Base-by-base conservation (phyloP, 1,140 invertebrate genomes). In the Sinella curviseta region DNA sequence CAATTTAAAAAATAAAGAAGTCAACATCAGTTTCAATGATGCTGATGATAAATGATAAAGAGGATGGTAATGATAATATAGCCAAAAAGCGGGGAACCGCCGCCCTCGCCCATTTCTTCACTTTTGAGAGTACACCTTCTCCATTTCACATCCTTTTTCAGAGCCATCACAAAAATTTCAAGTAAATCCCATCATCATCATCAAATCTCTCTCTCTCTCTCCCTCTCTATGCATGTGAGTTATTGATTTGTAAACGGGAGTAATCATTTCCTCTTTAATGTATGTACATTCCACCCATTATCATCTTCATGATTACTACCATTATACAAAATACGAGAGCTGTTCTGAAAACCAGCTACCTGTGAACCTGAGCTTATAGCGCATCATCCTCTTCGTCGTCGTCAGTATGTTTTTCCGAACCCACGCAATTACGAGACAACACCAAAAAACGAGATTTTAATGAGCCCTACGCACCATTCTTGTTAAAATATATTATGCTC, bases 171-270 rank as follows among this genome's bases (percentile, higher is more conserved):
- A 48, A 48, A 48, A 48, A 8, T 12, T 48, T 48, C 39, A 12
- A 48, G n/a, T 48, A 48, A 20, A 12, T 8, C 39, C 39, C 39
- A 48, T 48, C n/a, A 48, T 48, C 39, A 48, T 48, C n/a, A 48
- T 48, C 39, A 48, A 48, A 12, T 48, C 20, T 48, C n/a, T n/a
- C n/a, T n/a, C n/a, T n/a, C n/a, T n/a, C n/a, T n/a, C n/a, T n/a
- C n/a, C n/a, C n/a, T n/a, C n/a, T n/a, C n/a, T n/a, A 48, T n/a
- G 57, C 57, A 60, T 33, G 65, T 70, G 65, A 70, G 28, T 70
- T 70, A 70, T 70, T 70, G 65, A 70, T 70, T 70, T 70, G 65
- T 70, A 70, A 70, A 70, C 65, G 31, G 65, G 65, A 70, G 65
- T 70, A 30, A 60, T 60, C 55, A 60, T 60, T 60, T 60, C 55